Percentiles rank a stretch among this genome's conserved stretches.
Evolutionary conservation across 1,140 invertebrate species (phyloP).

Genomic region (Zaprionus gabonicus): DNA sequence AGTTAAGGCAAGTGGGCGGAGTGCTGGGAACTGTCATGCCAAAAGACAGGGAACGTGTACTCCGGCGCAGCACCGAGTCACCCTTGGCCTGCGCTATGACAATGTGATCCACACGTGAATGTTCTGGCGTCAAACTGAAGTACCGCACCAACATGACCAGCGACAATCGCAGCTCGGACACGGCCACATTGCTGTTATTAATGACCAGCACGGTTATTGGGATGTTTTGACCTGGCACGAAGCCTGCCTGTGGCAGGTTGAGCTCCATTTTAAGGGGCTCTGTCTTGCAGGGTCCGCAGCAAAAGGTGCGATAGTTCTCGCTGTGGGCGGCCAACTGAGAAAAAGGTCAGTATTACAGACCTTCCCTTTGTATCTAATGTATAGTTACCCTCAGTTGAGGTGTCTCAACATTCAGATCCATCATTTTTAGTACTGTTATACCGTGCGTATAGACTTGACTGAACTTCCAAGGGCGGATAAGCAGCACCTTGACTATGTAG

Average conservation of each 20-base stretch:
- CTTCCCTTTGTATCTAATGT: background rate
- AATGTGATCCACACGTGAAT: conserved; percentile 86
- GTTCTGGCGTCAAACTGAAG: conserved; percentile 85
- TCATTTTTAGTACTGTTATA: conserved; percentile 89
- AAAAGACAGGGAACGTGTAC: conserved; percentile 62
- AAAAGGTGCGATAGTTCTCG: conserved; percentile 74
- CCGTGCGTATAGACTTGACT: conserved; percentile 89
- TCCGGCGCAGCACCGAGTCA: conserved; percentile 85
- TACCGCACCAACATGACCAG: conserved; percentile 85
- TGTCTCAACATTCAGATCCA: conserved; percentile 89
- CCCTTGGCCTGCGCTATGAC: conserved; percentile 85
- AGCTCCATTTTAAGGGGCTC: conserved; percentile 74
- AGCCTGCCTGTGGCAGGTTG: conserved; percentile 75
- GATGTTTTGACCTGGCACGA: conserved; percentile 77
- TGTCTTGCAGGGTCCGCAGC: conserved; percentile 79
- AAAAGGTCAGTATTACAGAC: background rate
- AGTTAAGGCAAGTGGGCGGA: conserved; percentile 88
- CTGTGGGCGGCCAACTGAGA: conserved; percentile 65
- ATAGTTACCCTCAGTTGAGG: conserved; percentile 62
- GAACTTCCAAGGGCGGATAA: conserved; percentile 91
- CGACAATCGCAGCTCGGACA: conserved; percentile 85
- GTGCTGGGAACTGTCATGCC: conserved; percentile 87
- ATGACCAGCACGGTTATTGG: conserved; percentile 69
- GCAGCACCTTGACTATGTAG: conserved; percentile 88
- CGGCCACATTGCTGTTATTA: conserved; percentile 85